Conservation (phyloP, 2,797 vertebrate species). For the Serranus cabrilla region DNA sequence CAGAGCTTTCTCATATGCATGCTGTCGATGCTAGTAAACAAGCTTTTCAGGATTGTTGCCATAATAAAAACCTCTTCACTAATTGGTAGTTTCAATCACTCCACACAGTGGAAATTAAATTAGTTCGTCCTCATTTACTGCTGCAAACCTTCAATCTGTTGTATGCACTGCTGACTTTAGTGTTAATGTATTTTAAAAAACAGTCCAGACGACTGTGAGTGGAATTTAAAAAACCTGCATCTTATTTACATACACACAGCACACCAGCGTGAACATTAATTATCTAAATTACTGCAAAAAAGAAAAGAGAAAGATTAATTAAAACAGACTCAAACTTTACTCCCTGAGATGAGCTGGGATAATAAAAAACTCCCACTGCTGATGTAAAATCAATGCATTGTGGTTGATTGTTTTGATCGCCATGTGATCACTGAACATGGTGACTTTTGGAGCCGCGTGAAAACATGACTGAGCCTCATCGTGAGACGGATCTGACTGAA, state of each 20-base stretch:
- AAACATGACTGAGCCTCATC: background rate
- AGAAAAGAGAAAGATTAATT: background rate
- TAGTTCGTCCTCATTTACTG: background rate
- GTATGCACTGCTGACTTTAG: background rate
- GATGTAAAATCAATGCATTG: slow-evolving; percentile 1
- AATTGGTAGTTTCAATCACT: slow-evolving; percentile 38
- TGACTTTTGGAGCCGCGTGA: background rate
- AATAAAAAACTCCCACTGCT: slow-evolving; percentile 10
- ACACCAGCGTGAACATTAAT: slow-evolving; percentile 1
- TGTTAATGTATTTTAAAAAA: background rate
- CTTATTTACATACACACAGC: slow-evolving; percentile 14
- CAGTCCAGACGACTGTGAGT: background rate
- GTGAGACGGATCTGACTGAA: background rate
- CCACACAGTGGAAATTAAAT: slow-evolving; percentile 61
- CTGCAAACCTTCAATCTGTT: background rate
- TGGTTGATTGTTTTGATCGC: background rate
- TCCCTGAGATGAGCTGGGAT: slow-evolving; percentile 64
- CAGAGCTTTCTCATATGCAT: background rate
- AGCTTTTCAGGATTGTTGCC: slow-evolving; percentile 5
- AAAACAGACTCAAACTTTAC: slow-evolving; percentile 11
- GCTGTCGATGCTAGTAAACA: background rate
- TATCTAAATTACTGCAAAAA: slow-evolving; percentile 25
- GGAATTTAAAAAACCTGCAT: background rate
- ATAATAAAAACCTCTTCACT: slow-evolving; percentile 22
- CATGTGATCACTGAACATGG: background rate